Percentiles rank a stretch among this genome's conserved stretches.
Conservation (phyloP, 2,797 vertebrate genomes). For the Passerculus sandwichensis region DNA sequence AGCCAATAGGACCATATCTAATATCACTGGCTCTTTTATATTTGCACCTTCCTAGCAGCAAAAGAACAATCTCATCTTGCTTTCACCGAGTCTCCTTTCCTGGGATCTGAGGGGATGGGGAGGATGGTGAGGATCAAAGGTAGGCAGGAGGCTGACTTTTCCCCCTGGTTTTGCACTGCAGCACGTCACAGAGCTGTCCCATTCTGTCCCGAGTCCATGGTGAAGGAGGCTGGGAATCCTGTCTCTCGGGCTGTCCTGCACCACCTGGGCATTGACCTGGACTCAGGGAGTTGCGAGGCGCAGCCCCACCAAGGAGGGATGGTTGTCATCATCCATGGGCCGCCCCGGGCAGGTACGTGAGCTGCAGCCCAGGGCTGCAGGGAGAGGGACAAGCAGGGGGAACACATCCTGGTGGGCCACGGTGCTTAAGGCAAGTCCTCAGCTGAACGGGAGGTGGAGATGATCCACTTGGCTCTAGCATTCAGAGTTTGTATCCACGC, state of each 20-base stretch:
- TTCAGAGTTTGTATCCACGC: neutral
- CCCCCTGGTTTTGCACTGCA: neutral
- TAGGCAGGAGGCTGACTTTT: neutral
- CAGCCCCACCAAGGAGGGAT: slow-evolving; percentile 74
- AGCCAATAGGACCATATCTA: neutral
- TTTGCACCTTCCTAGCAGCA: neutral
- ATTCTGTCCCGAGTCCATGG: slow-evolving; percentile 33
- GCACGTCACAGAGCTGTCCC: neutral
- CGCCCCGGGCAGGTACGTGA: slow-evolving; percentile 83
- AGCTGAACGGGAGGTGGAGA: neutral
- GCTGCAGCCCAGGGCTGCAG: neutral
- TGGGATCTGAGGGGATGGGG: neutral
- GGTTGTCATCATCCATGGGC: slow-evolving; percentile 84
- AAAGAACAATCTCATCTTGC: neutral
- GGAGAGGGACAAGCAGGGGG: neutral
- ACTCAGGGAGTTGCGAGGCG: slow-evolving; percentile 71
- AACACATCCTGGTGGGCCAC: accelerated
- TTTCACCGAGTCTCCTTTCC: neutral
- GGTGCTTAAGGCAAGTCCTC: neutral
- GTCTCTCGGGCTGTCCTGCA: slow-evolving; percentile 80
- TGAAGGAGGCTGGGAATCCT: slow-evolving; percentile 77
- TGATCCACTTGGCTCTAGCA: neutral
- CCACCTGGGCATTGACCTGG: slow-evolving; percentile 78
- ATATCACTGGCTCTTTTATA: neutral
- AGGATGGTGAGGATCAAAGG: neutral